Conservation (phyloP, 2,888 invertebrate species). For the Rotaria socialis region DNA sequence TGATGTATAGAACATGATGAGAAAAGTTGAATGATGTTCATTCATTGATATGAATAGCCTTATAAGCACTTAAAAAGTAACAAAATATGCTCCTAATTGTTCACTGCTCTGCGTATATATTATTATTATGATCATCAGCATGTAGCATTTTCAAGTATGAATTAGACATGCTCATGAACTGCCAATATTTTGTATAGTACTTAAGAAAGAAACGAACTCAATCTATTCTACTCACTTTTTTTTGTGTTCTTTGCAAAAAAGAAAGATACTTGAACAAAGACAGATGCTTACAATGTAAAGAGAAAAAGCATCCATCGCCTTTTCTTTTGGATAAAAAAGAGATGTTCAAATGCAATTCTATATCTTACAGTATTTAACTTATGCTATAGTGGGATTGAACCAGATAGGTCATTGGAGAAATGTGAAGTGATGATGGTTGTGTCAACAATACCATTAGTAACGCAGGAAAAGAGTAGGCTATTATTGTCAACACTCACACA, state of each 20-base stretch:
- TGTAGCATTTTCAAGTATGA: not conserved
- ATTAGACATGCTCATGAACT: not conserved
- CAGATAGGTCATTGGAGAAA: not conserved
- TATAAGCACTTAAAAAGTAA: not conserved
- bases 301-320: not conserved
- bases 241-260: not conserved
- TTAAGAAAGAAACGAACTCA: not conserved
- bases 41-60: constrained; percentile 22
- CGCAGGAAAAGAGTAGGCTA: not conserved
- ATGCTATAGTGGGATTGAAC: not conserved
- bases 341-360: not conserved
- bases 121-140: not conserved
- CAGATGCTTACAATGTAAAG: not conserved
- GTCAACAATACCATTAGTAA: constrained; percentile 8
- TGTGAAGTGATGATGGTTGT: constrained; percentile 23
- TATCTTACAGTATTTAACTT: not conserved
- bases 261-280: not conserved
- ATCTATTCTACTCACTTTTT: not conserved
- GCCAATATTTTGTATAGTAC: not conserved
- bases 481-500: not conserved
- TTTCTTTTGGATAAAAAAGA: too few species aligned
- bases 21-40: constrained; percentile 12
- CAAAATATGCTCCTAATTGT: not conserved
- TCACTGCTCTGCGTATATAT: not conserved
- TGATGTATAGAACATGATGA: not conserved